A percentile compares a stretch with the other conserved stretches of the same genome.
Evolutionary conservation across 2,888 invertebrate genomes (phyloP).

Genomic region (Zootermopsis nevadensis): DNA sequence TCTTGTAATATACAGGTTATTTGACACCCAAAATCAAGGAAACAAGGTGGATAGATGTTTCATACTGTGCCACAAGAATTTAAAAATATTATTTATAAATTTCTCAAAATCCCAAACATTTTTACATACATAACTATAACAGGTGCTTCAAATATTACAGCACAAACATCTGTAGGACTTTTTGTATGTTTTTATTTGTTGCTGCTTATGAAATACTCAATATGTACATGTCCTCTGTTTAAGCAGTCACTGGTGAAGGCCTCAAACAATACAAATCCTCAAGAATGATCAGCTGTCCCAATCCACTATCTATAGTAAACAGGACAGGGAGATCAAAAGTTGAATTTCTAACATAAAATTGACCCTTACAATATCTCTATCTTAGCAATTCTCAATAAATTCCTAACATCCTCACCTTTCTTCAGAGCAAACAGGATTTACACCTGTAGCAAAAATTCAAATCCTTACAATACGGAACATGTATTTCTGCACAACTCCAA

Average conservation of each 20-base stretch:
- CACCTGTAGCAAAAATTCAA: background rate
- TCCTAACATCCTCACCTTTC: background rate
- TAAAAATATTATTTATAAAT: too few species aligned
- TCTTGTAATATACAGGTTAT: too few species aligned
- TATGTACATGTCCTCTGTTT: background rate
- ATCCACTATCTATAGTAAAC: background rate
- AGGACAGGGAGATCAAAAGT: background rate
- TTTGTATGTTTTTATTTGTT: too few species aligned
- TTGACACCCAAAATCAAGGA: too few species aligned
- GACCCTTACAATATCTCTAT: background rate
- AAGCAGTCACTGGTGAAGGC: background rate
- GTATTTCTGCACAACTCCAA: background rate
- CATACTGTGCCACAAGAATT: too few species aligned
- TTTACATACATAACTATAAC: too few species aligned
- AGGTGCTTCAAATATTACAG: too few species aligned
- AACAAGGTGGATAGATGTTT: too few species aligned
- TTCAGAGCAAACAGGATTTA: background rate
- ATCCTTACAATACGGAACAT: background rate
- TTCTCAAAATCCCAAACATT: too few species aligned
- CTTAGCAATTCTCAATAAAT: slow-evolving; percentile 1
- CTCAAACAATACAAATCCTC: background rate
- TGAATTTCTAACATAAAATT: background rate
- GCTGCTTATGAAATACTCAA: too few species aligned
- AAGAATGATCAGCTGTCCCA: background rate
- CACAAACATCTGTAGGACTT: too few species aligned